Evolutionary conservation across 2,888 invertebrate species (phyloP).

Genomic region (Odontocerum albicorne): DNA sequence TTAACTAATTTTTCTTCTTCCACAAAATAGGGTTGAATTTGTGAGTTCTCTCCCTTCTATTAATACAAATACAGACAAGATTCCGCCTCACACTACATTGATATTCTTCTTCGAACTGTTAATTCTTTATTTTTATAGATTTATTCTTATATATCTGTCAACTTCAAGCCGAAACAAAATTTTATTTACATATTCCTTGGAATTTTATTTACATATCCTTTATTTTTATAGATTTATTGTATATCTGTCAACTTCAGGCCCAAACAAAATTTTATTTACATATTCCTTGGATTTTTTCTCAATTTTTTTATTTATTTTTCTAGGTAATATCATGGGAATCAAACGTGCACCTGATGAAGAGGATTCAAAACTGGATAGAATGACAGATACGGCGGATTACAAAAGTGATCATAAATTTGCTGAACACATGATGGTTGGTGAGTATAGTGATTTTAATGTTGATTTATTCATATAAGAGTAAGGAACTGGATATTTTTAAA

Average conservation of each 20-base stretch:
- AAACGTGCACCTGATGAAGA: slow-evolving; percentile 78
- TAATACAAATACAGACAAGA: too few relatives aligned
- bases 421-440: slow-evolving; percentile 82
- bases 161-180: background rate
- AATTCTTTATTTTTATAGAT: too few relatives aligned
- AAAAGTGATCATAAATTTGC: slow-evolving; percentile 96
- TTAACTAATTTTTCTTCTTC: too few relatives aligned
- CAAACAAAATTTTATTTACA: background rate
- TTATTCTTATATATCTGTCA: background rate
- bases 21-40: too few relatives aligned
- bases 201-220: slow-evolving; percentile 3
- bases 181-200: background rate
- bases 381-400: slow-evolving; percentile 78
- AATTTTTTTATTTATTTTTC: background rate
- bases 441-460: slow-evolving; percentile 39
- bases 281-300: background rate
- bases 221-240: background rate
- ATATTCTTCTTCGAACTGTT: too few relatives aligned
- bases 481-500: background rate
- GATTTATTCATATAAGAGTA: background rate
- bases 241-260: too few relatives aligned
- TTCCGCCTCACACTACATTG: too few relatives aligned
- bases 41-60: too few relatives aligned
- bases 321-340: slow-evolving; percentile 94
- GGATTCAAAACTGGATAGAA: slow-evolving; percentile 64